phyloP scores from a whole-genome alignment of 1,140 invertebrate genomes.

The Nilaparvata lugens region DNA sequence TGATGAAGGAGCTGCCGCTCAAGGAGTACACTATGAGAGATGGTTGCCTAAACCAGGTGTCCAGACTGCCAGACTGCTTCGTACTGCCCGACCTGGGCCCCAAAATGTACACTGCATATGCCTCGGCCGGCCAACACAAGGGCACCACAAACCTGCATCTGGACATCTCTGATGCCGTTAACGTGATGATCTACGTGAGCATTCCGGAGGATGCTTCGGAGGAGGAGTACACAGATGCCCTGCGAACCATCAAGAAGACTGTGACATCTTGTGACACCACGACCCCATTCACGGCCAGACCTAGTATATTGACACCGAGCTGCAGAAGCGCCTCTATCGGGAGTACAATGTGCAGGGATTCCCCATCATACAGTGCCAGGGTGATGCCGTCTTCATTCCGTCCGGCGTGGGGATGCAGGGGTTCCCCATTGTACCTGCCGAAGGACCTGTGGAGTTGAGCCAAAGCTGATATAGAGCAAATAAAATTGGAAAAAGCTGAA shows the following conservation, averaged over 20 bases:
- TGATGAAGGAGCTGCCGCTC: conserved; percentile 88
- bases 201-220: conserved; percentile 70
- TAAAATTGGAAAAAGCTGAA: too few relatives aligned
- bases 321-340: conserved; percentile 81
- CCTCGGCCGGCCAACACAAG: conserved; percentile 66
- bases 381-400: conserved; percentile 94
- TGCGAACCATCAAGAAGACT: conserved; percentile 78
- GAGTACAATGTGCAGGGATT: conserved; percentile 95
- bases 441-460: conserved; percentile 95
- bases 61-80: conserved; percentile 84
- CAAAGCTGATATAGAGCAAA: too few relatives aligned
- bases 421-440: conserved; percentile 98
- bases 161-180: conserved; percentile 95
- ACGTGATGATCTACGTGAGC: conserved; percentile 95
- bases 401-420: too few relatives aligned
- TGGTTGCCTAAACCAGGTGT: conserved; percentile 83
- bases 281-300: conserved; percentile 97
- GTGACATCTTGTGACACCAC: too few relatives aligned
- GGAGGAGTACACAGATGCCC: conserved; percentile 60
- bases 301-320: conserved; percentile 82
- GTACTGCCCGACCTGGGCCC: conserved; percentile 92
- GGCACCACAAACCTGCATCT: conserved; percentile 95
- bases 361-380: too few relatives aligned
- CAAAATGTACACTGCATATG: conserved; percentile 98
- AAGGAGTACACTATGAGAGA: conserved; percentile 83